A percentile compares a stretch with the other conserved stretches of the same genome.
Evolutionary conservation across 2,888 invertebrate species (phyloP).

Genomic region (Eristalinus sepulchralis): DNA sequence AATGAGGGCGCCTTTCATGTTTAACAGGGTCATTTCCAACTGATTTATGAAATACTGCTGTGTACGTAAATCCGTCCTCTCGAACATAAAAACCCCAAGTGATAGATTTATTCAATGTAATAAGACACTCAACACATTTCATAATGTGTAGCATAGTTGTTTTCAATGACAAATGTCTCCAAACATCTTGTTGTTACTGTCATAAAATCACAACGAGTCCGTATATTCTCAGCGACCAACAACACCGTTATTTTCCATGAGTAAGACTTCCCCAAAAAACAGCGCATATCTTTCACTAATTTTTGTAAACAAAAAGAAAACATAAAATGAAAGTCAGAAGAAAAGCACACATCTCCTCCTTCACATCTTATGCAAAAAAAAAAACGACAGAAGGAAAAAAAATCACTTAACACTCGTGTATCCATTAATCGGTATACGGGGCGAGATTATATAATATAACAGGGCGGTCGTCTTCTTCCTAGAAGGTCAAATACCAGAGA

Average conservation of each 20-base stretch:
- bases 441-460: constrained; percentile 29
- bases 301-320: neutral
- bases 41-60: no score
- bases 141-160: no score
- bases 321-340: neutral
- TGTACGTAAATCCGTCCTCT: no score
- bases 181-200: no score
- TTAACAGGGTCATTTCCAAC: no score
- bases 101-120: no score
- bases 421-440: neutral
- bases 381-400: neutral
- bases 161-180: no score
- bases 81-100: no score
- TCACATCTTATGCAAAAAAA: neutral
- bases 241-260: neutral
- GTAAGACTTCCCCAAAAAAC: neutral
- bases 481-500: constrained; percentile 38
- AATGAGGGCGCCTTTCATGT: no score
- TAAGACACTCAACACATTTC: no score
- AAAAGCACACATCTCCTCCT: neutral
- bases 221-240: neutral
- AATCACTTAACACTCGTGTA: constrained; percentile 4
- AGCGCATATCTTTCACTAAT: neutral
- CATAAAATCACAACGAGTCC: neutral
- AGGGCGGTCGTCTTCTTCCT: constrained; percentile 21